These are phyloP conservation scores for Parus major DNA, from an alignment of 2,113 vertebrate genomes.

Conservation along the genomic window DNA sequence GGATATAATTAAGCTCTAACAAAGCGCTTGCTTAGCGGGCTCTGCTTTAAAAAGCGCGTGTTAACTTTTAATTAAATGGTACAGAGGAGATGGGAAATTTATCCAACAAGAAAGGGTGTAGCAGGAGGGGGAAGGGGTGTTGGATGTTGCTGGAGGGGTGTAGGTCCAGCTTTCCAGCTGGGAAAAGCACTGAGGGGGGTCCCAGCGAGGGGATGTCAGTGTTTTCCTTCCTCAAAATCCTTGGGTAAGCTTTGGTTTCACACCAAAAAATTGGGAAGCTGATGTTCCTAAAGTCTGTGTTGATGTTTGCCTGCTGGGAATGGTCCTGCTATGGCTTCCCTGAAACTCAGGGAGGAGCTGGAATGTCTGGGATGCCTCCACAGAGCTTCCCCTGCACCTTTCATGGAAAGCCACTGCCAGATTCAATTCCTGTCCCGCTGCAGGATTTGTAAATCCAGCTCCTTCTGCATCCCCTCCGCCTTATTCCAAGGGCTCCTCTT, in stretches of 20 bases:
- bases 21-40: slow-evolving; percentile 17
- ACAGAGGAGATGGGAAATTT: neutral
- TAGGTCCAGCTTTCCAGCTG: neutral
- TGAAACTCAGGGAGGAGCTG: neutral
- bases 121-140: neutral
- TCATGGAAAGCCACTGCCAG: neutral
- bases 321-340: neutral
- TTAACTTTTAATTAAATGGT: slow-evolving; percentile 46
- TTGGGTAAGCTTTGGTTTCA: neutral
- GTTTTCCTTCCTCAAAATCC: neutral
- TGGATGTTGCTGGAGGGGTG: neutral
- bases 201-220: neutral
- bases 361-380: neutral
- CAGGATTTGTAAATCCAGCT: neutral
- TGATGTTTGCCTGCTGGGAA: neutral
- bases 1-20: slow-evolving; percentile 47
- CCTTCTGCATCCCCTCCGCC: neutral
- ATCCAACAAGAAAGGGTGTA: neutral
- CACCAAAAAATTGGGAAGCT: neutral
- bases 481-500: neutral
- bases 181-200: neutral
- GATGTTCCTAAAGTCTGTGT: neutral
- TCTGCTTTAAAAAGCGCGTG: neutral
- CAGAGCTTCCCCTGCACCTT: neutral
- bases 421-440: neutral